Percentiles rank a stretch among this genome's conserved stretches.
Conservation (phyloP, 2,888 invertebrate species). For the Ctena decussata region DNA sequence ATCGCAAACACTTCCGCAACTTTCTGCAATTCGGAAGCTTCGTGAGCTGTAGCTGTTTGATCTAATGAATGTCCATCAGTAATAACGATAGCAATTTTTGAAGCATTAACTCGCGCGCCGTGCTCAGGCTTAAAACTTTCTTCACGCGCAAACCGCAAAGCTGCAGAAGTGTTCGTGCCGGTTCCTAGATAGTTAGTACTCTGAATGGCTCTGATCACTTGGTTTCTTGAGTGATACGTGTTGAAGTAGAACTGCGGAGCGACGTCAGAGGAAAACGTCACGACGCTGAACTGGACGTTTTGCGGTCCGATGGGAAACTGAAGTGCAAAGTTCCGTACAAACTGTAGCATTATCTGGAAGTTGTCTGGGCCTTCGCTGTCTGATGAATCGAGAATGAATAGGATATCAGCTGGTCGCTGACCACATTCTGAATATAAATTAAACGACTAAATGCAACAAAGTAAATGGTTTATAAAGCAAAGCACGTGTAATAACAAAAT, state of each 20-base stretch:
- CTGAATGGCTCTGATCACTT: slow-evolving; percentile 62
- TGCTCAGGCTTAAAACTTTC: slow-evolving; percentile 49
- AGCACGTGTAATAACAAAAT: too few relatives aligned
- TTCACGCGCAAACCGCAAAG: slow-evolving; percentile 56
- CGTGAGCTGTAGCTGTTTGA: slow-evolving; percentile 48
- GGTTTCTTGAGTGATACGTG: slow-evolving; percentile 51
- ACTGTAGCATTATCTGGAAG: slow-evolving; percentile 66
- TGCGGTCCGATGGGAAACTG: slow-evolving; percentile 63
- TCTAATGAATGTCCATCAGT: slow-evolving; percentile 69
- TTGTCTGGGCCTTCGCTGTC: slow-evolving; percentile 70
- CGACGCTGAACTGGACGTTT: slow-evolving; percentile 65
- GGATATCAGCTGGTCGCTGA: not conserved
- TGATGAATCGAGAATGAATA: slow-evolving; percentile 38
- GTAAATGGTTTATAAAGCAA: too few relatives aligned
- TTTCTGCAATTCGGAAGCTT: slow-evolving; percentile 52
- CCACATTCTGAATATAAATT: slow-evolving; percentile 10
- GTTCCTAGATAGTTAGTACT: slow-evolving; percentile 61
- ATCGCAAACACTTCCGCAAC: slow-evolving; percentile 61
- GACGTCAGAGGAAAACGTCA: slow-evolving; percentile 62
- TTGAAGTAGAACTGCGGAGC: slow-evolving; percentile 67
- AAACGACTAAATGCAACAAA: too few relatives aligned
- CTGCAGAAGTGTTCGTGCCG: slow-evolving; percentile 72
- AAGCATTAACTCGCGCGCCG: slow-evolving; percentile 58
- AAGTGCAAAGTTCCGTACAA: slow-evolving; percentile 66
- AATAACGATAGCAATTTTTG: slow-evolving; percentile 75